Evolutionary conservation across 2,888 invertebrate species (phyloP).

Genomic region (Cryptocephalus primarius): DNA sequence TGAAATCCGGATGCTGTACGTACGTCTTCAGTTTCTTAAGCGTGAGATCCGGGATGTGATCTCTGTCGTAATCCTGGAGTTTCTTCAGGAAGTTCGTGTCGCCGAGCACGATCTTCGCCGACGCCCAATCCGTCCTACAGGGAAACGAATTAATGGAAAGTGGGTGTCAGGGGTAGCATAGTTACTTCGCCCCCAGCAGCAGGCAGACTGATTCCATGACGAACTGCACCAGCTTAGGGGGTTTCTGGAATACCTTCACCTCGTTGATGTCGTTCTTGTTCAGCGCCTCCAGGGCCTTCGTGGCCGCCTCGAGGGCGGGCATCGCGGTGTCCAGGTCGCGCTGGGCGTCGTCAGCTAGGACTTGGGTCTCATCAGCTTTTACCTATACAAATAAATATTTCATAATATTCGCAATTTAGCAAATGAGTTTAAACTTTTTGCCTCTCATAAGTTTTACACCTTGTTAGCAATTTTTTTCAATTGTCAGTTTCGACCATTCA

Average conservation of each 20-base stretch:
- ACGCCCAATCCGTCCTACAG: conserved; percentile 73
- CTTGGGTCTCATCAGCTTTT: conserved; percentile 75
- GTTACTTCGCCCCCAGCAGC: conserved; percentile 67
- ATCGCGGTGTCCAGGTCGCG: conserved; percentile 74
- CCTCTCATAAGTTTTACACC: no score
- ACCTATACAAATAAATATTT: conserved; percentile 43
- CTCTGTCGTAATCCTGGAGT: conserved; percentile 77
- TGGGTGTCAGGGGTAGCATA: neutral
- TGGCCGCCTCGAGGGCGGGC: conserved; percentile 77
- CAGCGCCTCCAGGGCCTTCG: conserved; percentile 70
- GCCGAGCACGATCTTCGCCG: conserved; percentile 68
- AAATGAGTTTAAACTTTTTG: no score
- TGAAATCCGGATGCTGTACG: conserved; percentile 75
- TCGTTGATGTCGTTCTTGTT: conserved; percentile 89
- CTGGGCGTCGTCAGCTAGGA: conserved; percentile 78
- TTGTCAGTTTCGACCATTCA: no score
- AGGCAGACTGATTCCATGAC: conserved; percentile 91
- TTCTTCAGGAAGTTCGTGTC: conserved; percentile 76
- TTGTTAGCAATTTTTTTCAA: no score
- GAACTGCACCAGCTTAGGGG: conserved; percentile 74
- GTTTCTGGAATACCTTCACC: conserved; percentile 77
- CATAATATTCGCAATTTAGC: no score
- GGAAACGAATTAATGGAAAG: neutral
- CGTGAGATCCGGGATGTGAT: conserved; percentile 66
- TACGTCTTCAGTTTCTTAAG: conserved; percentile 74